phyloP scores from a whole-genome alignment of 2,888 invertebrate species.

The Spatulosminthurus flaviceps region DNA sequence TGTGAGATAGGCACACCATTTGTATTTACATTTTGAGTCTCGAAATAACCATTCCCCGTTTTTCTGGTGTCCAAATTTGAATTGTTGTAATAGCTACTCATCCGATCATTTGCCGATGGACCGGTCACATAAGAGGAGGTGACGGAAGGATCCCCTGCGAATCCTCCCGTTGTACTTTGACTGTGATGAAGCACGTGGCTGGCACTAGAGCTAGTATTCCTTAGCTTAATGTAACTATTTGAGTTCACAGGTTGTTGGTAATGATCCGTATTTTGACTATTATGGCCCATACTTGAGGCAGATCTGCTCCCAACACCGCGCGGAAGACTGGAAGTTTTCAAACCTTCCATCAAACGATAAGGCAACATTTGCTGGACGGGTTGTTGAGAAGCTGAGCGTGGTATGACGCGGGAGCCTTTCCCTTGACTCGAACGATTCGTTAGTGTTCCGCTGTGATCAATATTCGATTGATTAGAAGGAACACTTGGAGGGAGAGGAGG shows the following conservation, averaged over 20 bases:
- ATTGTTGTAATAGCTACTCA: slow-evolving; percentile 54
- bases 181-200: slow-evolving; percentile 55
- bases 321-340: slow-evolving; percentile 62
- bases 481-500: slow-evolving; percentile 34
- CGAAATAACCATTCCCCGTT: slow-evolving; percentile 45
- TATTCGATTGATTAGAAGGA: slow-evolving; percentile 30
- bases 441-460: slow-evolving; percentile 25
- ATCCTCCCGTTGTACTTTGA: slow-evolving; percentile 47
- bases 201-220: slow-evolving; percentile 49
- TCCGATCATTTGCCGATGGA: slow-evolving; percentile 48
- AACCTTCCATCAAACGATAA: slow-evolving; percentile 60
- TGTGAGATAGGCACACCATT: slow-evolving; percentile 54
- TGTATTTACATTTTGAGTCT: slow-evolving; percentile 29
- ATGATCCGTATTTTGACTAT: slow-evolving; percentile 53
- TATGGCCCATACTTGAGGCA: slow-evolving; percentile 51
- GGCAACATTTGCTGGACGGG: slow-evolving; percentile 62
- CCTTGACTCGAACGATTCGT: slow-evolving; percentile 44
- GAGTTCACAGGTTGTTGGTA: slow-evolving; percentile 28
- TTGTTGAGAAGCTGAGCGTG: slow-evolving; percentile 3
- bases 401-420: slow-evolving; percentile 35
- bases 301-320: slow-evolving; percentile 62
- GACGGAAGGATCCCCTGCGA: slow-evolving; percentile 34
- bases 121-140: slow-evolving; percentile 58
- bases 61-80: slow-evolving; percentile 43
- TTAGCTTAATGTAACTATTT: slow-evolving; percentile 30